A percentile compares a stretch with the other conserved stretches of the same genome.
Evolutionary conservation across 2,888 invertebrate genomes (phyloP).

Genomic region (Agrypnus murinus): DNA sequence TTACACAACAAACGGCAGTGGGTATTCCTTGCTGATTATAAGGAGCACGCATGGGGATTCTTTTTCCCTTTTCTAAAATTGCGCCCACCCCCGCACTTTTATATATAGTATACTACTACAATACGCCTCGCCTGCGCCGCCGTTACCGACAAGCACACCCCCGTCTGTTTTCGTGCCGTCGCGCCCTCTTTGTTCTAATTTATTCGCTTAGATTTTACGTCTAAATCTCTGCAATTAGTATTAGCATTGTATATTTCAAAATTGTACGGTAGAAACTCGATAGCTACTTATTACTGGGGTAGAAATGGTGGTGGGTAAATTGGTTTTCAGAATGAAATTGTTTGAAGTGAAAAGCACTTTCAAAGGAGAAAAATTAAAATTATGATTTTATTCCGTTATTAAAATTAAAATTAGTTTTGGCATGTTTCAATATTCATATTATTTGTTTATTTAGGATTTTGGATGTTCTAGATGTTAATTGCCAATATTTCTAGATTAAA

Average conservation of each 20-base stretch:
- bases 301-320: conserved; percentile 37
- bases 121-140: conserved; percentile 10
- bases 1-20: background rate
- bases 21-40: conserved; percentile 30
- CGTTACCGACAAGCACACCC: conserved; percentile 13
- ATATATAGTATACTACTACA: background rate
- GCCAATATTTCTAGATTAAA: background rate
- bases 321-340: conserved; percentile 35
- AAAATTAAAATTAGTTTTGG: background rate
- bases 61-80: conserved; percentile 20
- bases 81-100: conserved; percentile 3
- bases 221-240: conserved; percentile 55
- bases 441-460: background rate
- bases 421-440: no score
- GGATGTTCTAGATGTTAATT: background rate
- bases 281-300: conserved; percentile 45
- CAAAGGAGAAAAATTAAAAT: background rate
- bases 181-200: conserved; percentile 39
- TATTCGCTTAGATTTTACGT: conserved; percentile 55
- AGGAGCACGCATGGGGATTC: conserved; percentile 37
- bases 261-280: conserved; percentile 45
- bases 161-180: conserved; percentile 34
- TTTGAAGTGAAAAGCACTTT: conserved; percentile 33
- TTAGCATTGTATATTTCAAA: conserved; percentile 57
- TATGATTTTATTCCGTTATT: background rate